Evolutionary conservation across 2,113 vertebrate species (phyloP).

Genomic region (Chaetodon auriga): DNA sequence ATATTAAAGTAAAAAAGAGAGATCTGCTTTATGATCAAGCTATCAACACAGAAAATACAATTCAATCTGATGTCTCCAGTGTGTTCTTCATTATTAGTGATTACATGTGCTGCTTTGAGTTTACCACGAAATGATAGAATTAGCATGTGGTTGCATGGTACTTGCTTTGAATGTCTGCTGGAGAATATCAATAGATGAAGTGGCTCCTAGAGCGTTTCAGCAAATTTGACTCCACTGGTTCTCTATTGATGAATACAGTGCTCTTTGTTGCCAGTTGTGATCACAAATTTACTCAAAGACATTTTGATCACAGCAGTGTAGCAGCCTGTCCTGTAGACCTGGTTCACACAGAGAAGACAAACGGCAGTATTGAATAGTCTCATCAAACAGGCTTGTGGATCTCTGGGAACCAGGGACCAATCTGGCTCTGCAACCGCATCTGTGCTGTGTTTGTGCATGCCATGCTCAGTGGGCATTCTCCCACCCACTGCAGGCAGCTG

Average conservation of each 20-base stretch:
- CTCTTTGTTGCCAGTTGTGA: constrained; percentile 27
- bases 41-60: constrained; percentile 7
- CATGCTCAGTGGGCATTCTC: constrained; percentile 75
- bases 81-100: constrained; percentile 26
- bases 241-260: constrained; percentile 10
- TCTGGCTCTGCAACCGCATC: constrained; percentile 54
- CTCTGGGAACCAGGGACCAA: constrained; percentile 57
- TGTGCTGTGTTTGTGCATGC: constrained; percentile 75
- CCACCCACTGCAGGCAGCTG: constrained; percentile 77
- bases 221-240: not conserved
- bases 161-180: constrained; percentile 36
- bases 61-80: constrained; percentile 31
- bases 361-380: constrained; percentile 27
- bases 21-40: constrained; percentile 41
- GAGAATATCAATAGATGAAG: constrained; percentile 30
- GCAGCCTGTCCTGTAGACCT: constrained; percentile 2
- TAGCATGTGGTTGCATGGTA: constrained; percentile 33
- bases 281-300: constrained; percentile 43
- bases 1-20: constrained; percentile 23
- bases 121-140: constrained; percentile 41
- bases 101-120: constrained; percentile 26
- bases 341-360: constrained; percentile 19
- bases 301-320: constrained; percentile 42
- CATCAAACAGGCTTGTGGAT: constrained; percentile 57
- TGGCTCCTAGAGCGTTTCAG: not conserved